Evolutionary conservation across 2,888 invertebrate genomes (phyloP).

Genomic region (Enchytraeus crypticus): DNA sequence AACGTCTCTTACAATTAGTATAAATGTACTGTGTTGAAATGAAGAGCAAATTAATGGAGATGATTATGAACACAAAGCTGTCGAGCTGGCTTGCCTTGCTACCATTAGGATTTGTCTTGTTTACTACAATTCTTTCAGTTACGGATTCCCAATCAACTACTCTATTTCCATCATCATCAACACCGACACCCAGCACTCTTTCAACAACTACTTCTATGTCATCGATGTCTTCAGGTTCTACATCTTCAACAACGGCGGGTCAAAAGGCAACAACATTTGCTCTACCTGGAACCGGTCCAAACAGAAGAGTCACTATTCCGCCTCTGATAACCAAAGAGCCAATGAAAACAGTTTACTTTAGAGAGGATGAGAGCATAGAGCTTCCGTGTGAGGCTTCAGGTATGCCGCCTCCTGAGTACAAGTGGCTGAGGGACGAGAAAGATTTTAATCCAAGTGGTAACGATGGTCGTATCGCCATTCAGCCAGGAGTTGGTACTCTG

Average conservation of each 20-base stretch:
- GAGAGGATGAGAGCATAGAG: conserved; percentile 68
- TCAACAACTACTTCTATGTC: not conserved
- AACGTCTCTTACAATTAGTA: no score
- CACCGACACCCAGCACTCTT: not conserved
- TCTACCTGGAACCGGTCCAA: not conserved
- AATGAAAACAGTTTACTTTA: conserved; percentile 79
- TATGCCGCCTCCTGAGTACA: conserved; percentile 13
- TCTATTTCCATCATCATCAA: not conserved
- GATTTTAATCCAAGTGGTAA: conserved; percentile 88
- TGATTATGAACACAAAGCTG: no score
- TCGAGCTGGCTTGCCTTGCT: no score
- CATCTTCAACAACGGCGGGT: not conserved
- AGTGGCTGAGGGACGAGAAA: conserved; percentile 26
- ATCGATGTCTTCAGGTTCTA: not conserved
- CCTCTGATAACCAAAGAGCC: conserved; percentile 87
- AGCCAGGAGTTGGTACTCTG: conserved; percentile 77
- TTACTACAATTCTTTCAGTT: no score
- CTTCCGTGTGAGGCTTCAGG: conserved; percentile 94
- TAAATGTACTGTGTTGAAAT: no score
- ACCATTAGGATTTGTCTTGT: no score
- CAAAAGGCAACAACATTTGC: not conserved
- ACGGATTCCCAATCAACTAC: no score
- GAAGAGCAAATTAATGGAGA: no score
- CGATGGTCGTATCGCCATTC: conserved; percentile 86
- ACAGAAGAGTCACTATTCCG: conserved; percentile 56